Percentiles rank a stretch among this genome's conserved stretches.
Evolutionary conservation across 2,888 invertebrate species (phyloP).

Genomic region (Corythucha ciliata): DNA sequence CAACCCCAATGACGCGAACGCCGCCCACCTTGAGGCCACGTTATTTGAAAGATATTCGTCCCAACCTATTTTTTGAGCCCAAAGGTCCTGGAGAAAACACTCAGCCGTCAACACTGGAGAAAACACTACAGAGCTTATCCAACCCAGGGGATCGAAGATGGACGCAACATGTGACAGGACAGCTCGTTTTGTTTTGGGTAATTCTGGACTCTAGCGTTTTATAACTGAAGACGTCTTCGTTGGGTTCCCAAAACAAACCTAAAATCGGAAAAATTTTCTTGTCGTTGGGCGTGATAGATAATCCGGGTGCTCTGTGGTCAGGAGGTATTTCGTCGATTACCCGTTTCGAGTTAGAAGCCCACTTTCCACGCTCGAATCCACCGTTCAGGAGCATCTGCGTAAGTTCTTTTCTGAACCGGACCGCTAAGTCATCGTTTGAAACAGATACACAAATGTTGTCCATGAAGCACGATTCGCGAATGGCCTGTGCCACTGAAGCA

Average conservation of each 20-base stretch:
- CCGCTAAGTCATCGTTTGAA: no score
- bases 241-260: not conserved
- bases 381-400: not conserved
- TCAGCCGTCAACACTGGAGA: no score
- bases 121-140: not conserved
- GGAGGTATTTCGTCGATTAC: not conserved
- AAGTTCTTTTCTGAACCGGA: not conserved
- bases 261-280: not conserved
- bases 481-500: no score
- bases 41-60: not conserved
- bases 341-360: not conserved
- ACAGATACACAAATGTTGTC: no score
- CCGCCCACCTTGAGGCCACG: slow-evolving; percentile 16
- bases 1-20: not conserved
- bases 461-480: no score
- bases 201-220: not conserved
- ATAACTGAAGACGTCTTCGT: not conserved
- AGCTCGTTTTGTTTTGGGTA: not conserved
- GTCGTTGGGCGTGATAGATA: not conserved
- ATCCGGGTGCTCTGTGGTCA: not conserved
- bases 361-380: slow-evolving; percentile 1
- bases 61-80: no score
- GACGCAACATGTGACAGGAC: slow-evolving; percentile 1
- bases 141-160: no score
- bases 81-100: slow-evolving; percentile 2